Base-by-base conservation (phyloP, 2,888 invertebrate genomes). In the Villa cingulata region DNA sequence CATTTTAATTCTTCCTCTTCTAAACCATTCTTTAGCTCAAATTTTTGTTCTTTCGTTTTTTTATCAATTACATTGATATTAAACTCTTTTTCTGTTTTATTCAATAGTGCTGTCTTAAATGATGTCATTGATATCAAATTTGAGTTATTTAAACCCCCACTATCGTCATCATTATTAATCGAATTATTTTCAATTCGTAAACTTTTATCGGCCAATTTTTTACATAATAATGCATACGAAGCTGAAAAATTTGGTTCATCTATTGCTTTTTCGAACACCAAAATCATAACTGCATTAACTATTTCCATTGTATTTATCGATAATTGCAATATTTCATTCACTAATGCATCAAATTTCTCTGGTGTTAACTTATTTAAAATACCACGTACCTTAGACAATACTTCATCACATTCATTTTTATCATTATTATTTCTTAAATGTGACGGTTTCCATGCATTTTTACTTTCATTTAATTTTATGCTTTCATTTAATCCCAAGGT, bases 231-330 rank as follows among this genome's bases (percentile, higher is more conserved):
- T 3, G 95, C 94, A 72, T 95, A 96, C 0, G 88, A 87, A 45
- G 83, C 83, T 15, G 91, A 88, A 66, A 94, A 96, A 58, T 82
- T 88, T 1, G 95, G 95, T 66, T 96, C 95, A 68, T 92, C 90
- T 47, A 95, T 86, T 19, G 95, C 87, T 72, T 96, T 96, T 65
- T 94, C 90, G 66, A 95, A 95, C 7, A 95, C 86, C 51, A 95
- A 75, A 61, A 86, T 80, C 58, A 94, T 91, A 17, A 91, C 86
- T 55, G 85, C 85, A 58, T 81, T 78, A 47, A 95, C 70, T 54
- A 83, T 75, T 50, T 80, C 79, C 51, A 77, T 75, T 15, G 80
- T 83, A 62, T 86, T 80, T 48, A 91, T 86, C 49, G 80, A 73
- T 41, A 90, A 70, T 14, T 71, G 64, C 55, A 78, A 74, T 27